Evolutionary conservation across 2,888 invertebrate genomes (phyloP), one percentile per base, ranked within the genome.

Genomic region (Himalopsyche tibetana): DNA sequence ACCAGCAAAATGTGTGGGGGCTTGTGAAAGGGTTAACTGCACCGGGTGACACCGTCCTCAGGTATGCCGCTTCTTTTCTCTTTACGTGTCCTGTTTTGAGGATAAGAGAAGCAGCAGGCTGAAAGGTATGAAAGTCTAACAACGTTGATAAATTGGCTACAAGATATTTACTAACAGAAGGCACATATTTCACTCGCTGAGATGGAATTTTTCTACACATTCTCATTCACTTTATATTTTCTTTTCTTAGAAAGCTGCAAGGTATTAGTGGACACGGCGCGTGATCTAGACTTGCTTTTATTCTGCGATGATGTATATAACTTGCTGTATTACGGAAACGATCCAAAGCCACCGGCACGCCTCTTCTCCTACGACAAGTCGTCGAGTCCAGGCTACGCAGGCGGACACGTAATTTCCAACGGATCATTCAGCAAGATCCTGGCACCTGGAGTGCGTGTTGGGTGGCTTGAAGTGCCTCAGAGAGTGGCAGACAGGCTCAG

Each of bases 271-370:
- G 89, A 90, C 51, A 89, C 94, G 19, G 92, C 94, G 0, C 90
- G 92, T 6, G 90, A 92, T 55, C 91, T 92, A 87, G 91, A 92
- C 63, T 90, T 94, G 17, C 89, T 92, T 11, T 91, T 95, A 17
- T 90, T 93, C 2, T 94, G 94, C 89, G 95, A 95, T 89, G 95
- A 95, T 90, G 94, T 95, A 3, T 95, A 95, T 89, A 95, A 95
- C 89, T 91, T 95, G 36, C 90, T 95, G 0, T 89, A 92, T 87
- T 95, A 94, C 89, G 91, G 90, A 55, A 90, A 89, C 12, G 89
- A 89, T 2, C 90, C 92, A 4, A 87, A 87, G 5, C 94, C 94
- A 5, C 92, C 92, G 79, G 63, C 63, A 19, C 92, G 95, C 85
- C 90, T 95, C 0, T 92, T 93, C 85, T 91, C 92, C 5, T 95